Evolutionary conservation across 1,140 invertebrate genomes (phyloP).

Genomic region (Euwallacea similis): DNA sequence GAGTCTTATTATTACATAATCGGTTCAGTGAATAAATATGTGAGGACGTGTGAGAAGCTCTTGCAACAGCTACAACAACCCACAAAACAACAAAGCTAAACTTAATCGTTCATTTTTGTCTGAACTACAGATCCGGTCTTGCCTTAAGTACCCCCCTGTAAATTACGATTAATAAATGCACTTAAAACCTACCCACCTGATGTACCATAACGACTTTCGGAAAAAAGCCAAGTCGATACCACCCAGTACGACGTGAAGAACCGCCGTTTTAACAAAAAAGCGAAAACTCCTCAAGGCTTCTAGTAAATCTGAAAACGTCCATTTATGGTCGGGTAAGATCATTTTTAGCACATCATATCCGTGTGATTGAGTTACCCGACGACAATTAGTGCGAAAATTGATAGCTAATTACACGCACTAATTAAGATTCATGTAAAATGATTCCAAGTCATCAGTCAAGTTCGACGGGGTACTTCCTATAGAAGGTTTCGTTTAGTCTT

Average conservation of each 20-base stretch:
- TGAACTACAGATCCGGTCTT: no score
- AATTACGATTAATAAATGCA: no score
- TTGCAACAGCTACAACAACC: no score
- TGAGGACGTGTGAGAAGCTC: no score
- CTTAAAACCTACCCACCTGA: no score
- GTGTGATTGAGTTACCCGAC: constrained; percentile 16
- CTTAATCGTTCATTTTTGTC: no score
- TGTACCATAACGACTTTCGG: no score
- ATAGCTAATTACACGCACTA: constrained; percentile 18
- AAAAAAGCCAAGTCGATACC: constrained; percentile 2
- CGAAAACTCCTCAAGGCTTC: constrained; percentile 17
- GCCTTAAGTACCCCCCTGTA: no score
- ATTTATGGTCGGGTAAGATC: constrained; percentile 18
- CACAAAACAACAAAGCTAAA: no score
- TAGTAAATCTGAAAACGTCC: constrained; percentile 21
- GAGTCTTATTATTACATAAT: no score
- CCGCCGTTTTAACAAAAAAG: neutral
- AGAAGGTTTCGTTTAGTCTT: no score
- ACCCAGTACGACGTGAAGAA: constrained; percentile 9
- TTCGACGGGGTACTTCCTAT: neutral
- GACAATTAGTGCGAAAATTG: constrained; percentile 6
- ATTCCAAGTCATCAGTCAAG: constrained; percentile 5
- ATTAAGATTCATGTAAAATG: constrained; percentile 2
- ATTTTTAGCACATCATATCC: constrained; percentile 6
- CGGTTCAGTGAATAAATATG: no score